These are phyloP conservation scores for Nysson spinosus DNA, from an alignment of 2,888 invertebrate genomes.

Conservation along the genomic window DNA sequence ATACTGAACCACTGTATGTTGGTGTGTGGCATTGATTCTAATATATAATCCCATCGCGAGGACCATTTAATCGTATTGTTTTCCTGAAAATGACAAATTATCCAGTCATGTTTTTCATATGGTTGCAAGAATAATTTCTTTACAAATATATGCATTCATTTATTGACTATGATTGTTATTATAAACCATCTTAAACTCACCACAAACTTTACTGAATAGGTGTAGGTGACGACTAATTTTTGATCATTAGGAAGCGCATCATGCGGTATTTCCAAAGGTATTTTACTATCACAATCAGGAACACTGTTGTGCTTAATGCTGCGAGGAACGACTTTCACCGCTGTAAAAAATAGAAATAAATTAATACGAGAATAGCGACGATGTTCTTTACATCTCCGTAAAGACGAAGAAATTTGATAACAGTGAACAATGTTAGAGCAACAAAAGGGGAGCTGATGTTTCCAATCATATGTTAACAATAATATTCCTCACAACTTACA, in stretches of 20 bases:
- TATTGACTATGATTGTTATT: not conserved
- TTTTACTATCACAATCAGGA: conserved; percentile 73
- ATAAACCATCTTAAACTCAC: conserved; percentile 75
- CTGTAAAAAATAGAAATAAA: conserved; percentile 69
- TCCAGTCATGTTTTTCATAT: no score
- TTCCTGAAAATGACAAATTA: conserved; percentile 72
- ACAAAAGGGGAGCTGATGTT: no score
- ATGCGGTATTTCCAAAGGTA: conserved; percentile 85
- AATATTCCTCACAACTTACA: conserved; percentile 71
- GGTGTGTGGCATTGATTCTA: conserved; percentile 98
- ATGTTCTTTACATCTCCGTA: no score
- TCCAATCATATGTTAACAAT: no score
- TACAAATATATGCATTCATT: not conserved
- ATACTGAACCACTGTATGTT: conserved; percentile 99
- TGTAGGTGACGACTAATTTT: conserved; percentile 85
- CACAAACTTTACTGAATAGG: conserved; percentile 91
- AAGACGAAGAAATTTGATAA: no score
- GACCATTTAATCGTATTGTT: conserved; percentile 97
- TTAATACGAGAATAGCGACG: no score
- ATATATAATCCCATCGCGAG: conserved; percentile 99
- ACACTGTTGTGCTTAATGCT: conserved; percentile 78
- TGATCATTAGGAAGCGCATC: conserved; percentile 78
- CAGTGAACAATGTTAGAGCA: no score
- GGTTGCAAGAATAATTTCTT: not conserved
- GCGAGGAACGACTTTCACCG: conserved; percentile 78